Base-by-base conservation (phyloP, 2,797 vertebrate species). In the Falco columbarius region DNA sequence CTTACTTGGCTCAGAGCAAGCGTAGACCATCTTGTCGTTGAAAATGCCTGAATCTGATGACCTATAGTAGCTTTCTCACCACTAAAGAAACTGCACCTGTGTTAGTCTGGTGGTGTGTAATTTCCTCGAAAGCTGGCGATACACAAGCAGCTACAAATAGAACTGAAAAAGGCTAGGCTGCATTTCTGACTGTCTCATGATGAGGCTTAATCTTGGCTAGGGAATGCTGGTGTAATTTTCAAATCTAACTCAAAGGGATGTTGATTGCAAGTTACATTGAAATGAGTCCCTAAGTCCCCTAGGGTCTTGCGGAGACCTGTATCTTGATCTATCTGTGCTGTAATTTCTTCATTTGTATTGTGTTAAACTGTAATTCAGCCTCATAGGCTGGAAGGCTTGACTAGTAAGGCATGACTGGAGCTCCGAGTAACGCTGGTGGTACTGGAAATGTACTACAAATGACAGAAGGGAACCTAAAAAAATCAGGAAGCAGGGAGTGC, bases 1-100 rank as follows among this genome's bases (percentile, higher is more conserved):
- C 11, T 63, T 6, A 71, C 71, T 40, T 49, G 7, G 27, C 44
- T 88, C 71, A 65, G 59, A 86, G 51, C 24, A 71, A 46, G 52
- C 1, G 0, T 3, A 32, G 27, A 36, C 27, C 42, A 16, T 23
- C 38, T 8, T 58, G 29, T 24, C 0, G 0, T 4, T 80, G 77
- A 55, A 80, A 90, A 81, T 49, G 40, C 24, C 52, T 30, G 51
- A 62, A 15, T 40, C 36, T 81, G 59, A 29, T 68, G 47, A 52
- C 18, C 70, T 62, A 4, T 36, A 63, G 65, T 67, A 91, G n/a
- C 44, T 76, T 93, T 86, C 49, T 75, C 71, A 34, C 47, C 22
- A 6, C 52, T 59, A 8, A 68, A 51, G 66, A 40, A 86, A 17
- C 47, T 58, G 34, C 36, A 74, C 63, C 88, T 62, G 16, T 68